phyloP scores from a whole-genome alignment of 2,888 invertebrate genomes.

The Agrotis clavis region DNA sequence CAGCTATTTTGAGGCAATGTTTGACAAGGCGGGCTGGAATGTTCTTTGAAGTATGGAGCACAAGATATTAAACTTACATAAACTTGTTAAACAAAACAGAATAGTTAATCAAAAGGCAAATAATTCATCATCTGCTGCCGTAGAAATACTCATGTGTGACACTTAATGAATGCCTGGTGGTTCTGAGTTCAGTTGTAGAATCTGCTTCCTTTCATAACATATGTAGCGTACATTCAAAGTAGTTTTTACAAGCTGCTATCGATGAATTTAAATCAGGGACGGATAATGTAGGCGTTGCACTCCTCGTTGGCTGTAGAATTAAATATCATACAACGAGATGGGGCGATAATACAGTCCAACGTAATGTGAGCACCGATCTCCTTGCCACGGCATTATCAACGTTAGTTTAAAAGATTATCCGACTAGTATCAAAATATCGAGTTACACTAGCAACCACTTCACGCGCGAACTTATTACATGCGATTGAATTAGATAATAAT shows the following conservation, averaged over 20 bases:
- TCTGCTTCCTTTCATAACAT: slow-evolving; percentile 41
- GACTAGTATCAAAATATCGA: slow-evolving; percentile 45
- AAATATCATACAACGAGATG: slow-evolving; percentile 66
- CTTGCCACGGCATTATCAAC: slow-evolving; percentile 39
- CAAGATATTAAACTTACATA: slow-evolving; percentile 39
- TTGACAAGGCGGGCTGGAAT: slow-evolving; percentile 60
- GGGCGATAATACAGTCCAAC: slow-evolving; percentile 48
- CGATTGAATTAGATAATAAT: slow-evolving; percentile 40
- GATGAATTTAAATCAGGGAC: slow-evolving; percentile 65
- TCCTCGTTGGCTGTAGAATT: slow-evolving; percentile 58
- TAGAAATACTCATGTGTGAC: slow-evolving; percentile 23
- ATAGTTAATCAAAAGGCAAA: slow-evolving; percentile 37
- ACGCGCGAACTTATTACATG: slow-evolving; percentile 40
- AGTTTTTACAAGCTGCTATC: slow-evolving; percentile 60
- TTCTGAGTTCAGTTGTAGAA: slow-evolving; percentile 40
- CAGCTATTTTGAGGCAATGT: slow-evolving; percentile 61
- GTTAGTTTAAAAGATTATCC: slow-evolving; percentile 49
- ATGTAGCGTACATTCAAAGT: slow-evolving; percentile 31
- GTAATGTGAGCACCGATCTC: slow-evolving; percentile 54
- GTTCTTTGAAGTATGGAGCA: slow-evolving; percentile 57
- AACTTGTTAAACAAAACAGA: slow-evolving; percentile 31
- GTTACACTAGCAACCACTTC: slow-evolving; percentile 42
- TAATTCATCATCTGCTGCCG: slow-evolving; percentile 25
- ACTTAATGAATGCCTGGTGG: slow-evolving; percentile 20
- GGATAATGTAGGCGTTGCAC: slow-evolving; percentile 64